Conservation (phyloP, 2,888 invertebrate genomes). For the Cheilosia scutellata region DNA sequence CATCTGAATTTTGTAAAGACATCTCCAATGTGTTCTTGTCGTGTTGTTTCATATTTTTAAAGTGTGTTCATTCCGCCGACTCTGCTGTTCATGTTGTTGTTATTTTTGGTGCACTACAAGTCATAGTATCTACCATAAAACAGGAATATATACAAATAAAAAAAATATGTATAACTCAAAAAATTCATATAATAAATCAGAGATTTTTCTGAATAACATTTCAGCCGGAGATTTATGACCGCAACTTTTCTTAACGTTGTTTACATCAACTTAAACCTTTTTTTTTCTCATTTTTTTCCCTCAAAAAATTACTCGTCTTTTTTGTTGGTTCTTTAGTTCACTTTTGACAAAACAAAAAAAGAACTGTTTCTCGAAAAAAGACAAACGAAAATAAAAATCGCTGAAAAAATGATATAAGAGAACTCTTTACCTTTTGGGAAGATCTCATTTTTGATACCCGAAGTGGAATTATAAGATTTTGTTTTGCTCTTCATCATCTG, state of each 20-base stretch:
- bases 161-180: constrained; percentile 34
- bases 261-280: constrained; percentile 77
- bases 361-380: constrained; percentile 54
- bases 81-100: constrained; percentile 42
- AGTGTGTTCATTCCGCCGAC: constrained; percentile 23
- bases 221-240: constrained; percentile 76
- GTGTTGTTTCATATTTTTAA: constrained; percentile 39
- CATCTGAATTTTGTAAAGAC: neutral
- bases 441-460: constrained; percentile 71
- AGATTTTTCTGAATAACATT: constrained; percentile 78
- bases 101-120: constrained; percentile 36
- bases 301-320: constrained; percentile 40
- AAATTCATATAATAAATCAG: constrained; percentile 76
- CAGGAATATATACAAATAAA: constrained; percentile 33
- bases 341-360: constrained; percentile 57
- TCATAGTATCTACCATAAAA: constrained; percentile 62
- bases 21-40: constrained; percentile 23
- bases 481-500: constrained; percentile 25
- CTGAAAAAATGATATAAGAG: constrained; percentile 74
- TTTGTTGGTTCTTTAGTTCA: constrained; percentile 25
- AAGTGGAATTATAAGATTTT: constrained; percentile 66
- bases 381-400: constrained; percentile 55
- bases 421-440: constrained; percentile 59
- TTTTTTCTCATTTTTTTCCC: constrained; percentile 27
- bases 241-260: constrained; percentile 77